Base-by-base conservation (phyloP, 2,113 vertebrate genomes). In the Spea multiplicata region DNA sequence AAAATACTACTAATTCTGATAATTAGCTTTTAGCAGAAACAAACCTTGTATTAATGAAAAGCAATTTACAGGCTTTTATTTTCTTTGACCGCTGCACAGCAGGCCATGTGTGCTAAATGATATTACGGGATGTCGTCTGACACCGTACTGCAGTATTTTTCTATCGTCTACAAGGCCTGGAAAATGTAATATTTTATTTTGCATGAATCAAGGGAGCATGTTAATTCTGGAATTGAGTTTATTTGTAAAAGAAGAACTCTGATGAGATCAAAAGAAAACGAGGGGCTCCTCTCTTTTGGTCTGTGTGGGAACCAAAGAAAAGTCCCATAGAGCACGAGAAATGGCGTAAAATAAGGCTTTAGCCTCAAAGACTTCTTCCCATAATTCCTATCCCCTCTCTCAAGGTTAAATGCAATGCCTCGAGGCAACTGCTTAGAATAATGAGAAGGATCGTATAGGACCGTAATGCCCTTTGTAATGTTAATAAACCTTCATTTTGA, bases 351-450 rank as follows among this genome's bases (percentile, higher is more conserved):
- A 30, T 88, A 90, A 86, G 77, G 80, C 84, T 88, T 82, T 78
- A 84, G 82, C 82, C 86, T 90, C 87, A 88, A 86, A 87, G 85
- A 85, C 83, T 87, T 85, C 82, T 85, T 87, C 79, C 89, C 88
- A 86, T 88, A 88, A 89, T 91, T 90, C 90, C 85, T 85, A 84
- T 90, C 83, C 52, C 85, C 88, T 92, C 88, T 93, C 91, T 91
- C 92, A 93, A 93, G 92, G 92, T 93, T 93, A 93, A 93, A 90
- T 72, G 73, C 71, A 61, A 83, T 89, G 90, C 90, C 91, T 90
- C 77, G 67, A 91, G 90, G 90, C 90, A 88, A 87, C 88, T 92
- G 92, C 90, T 91, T 87, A 75, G 87, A 90, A 92, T 92, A 90
- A 91, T 92, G 90, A 92, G 92, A 91, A 88, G 89, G 88, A 88